Base-by-base conservation (phyloP, 2,888 invertebrate species). In the Apamea sordens region DNA sequence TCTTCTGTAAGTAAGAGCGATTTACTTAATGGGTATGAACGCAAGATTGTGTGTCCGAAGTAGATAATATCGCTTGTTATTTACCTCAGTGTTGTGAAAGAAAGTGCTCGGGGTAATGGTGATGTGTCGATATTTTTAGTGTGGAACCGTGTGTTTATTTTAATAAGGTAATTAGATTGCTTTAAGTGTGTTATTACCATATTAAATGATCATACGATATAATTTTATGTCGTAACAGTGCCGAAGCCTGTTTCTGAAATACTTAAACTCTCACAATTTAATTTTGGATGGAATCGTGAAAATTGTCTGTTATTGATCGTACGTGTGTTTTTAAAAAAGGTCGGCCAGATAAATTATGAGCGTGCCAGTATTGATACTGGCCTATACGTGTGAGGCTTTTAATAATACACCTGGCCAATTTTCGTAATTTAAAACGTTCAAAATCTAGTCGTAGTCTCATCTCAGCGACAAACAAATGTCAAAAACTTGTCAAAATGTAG, bases 11-110 rank as follows among this genome's bases (percentile, higher is more conserved):
- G 84, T 72, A 81, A 74, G 69, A 71, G 32, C 82, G 83, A 87
- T 89, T 86, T 83, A 85, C 36, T 86, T 89, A 89, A 89, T 88
- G 73, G 75, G 13, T 77, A 53, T 74, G 67, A 74, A 77, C 83
- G 64, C 28, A 28, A 71, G 76, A 77, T 76, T 81, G 73, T 83
- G 78, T 84, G 77, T 69, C 70, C 15, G 67, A 47, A 53, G 56
- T 41, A 67, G 76, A 61, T 84, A 71, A 77, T 82, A 70, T 67
- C 61, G 24, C 41, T 71, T 13, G 56, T 63, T 67, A 77, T 70
- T 79, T 84, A 75, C 83, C 73, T 86, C 70, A 67, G 32, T 73
- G 44, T 75, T 77, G 41, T 63, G 73, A 71, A 76, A 86, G 71
- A 77, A 76, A 63, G 64, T 2, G 32, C 64, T 61, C 67, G 21